phyloP scores from a whole-genome alignment of 2,797 vertebrate species.

The Neosilurus mollespiculum region DNA sequence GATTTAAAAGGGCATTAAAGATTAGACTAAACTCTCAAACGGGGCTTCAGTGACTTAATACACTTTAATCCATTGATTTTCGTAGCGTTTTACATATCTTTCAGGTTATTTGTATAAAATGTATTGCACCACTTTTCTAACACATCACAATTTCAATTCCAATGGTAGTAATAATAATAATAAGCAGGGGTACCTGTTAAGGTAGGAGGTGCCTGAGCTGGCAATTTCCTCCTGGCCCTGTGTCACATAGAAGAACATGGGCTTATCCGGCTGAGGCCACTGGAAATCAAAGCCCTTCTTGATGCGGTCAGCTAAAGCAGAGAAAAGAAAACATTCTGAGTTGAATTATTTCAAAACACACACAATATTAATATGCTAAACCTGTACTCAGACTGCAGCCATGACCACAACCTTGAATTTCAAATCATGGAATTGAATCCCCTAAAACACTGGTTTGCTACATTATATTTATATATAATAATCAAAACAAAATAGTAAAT shows the following conservation, averaged over 20 bases:
- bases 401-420: background rate
- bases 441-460: background rate
- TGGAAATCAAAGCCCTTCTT: slow-evolving; percentile 99
- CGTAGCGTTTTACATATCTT: background rate
- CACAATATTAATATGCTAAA: background rate
- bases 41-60: background rate
- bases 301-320: slow-evolving; percentile 86
- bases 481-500: background rate
- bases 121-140: background rate
- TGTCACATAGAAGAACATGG: slow-evolving; percentile 99
- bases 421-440: too few species aligned
- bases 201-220: slow-evolving; percentile 96
- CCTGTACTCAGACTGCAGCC: background rate
- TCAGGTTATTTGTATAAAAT: background rate
- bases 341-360: background rate
- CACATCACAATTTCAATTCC: background rate
- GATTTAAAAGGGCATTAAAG: background rate
- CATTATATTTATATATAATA: background rate
- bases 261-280: slow-evolving; percentile 98
- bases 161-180: background rate
- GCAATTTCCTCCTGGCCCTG: slow-evolving; percentile 99
- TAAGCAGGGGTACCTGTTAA: slow-evolving; percentile 84
- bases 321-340: background rate
- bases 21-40: background rate
- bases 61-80: background rate